These are phyloP conservation scores for Hapalemur alaotrensis DNA, from an alignment of 2,797 vertebrate species.

Conservation along the genomic window DNA sequence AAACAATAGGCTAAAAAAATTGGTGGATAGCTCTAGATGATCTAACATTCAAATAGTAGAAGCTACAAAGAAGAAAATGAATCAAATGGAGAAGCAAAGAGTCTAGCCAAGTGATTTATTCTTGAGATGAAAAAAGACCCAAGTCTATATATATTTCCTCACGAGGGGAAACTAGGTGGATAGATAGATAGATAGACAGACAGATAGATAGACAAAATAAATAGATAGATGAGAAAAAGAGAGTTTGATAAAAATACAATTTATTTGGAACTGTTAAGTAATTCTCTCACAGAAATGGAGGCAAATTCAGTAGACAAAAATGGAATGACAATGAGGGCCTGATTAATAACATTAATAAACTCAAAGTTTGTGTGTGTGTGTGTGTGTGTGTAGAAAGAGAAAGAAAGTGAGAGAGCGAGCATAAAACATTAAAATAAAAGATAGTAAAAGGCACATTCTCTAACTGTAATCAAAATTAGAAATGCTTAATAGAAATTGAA, in stretches of 20 bases:
- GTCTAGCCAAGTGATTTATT: neutral
- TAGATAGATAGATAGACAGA: neutral
- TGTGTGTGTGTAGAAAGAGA: neutral
- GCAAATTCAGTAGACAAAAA: neutral
- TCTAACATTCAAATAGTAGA: neutral
- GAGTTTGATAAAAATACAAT: neutral
- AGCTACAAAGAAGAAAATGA: neutral
- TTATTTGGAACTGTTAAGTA: neutral
- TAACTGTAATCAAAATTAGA: neutral
- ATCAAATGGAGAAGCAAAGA: neutral
- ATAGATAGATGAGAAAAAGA: neutral
- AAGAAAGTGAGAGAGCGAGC: neutral
- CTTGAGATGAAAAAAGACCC: neutral
- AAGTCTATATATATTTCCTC: neutral
- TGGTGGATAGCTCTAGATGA: neutral
- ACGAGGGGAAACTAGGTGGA: neutral
- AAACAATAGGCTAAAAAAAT: neutral
- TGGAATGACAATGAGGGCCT: neutral
- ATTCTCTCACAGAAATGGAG: neutral
- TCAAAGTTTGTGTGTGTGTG: neutral
- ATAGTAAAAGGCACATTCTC: neutral
- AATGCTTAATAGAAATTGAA: neutral
- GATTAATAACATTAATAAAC: neutral
- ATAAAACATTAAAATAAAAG: neutral
- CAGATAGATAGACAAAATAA: neutral